Evolutionary conservation across 2,113 vertebrate species (phyloP).

Genomic region (Gadus chalcogrammus): DNA sequence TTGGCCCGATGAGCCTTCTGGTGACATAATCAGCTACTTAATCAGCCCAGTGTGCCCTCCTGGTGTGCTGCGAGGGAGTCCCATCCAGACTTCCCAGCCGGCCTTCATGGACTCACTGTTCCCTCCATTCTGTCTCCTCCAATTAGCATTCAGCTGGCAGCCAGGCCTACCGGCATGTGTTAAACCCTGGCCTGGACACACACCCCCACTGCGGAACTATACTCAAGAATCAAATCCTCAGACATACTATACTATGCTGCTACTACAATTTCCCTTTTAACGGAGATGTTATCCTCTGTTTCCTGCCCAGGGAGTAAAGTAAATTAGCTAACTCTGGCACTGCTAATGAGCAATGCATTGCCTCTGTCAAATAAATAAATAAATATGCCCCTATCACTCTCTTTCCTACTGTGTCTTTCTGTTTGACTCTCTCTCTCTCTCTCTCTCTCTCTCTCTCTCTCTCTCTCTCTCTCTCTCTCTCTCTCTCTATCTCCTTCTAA

Average conservation of each 20-base stretch:
- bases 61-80: conserved; percentile 29
- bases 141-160: conserved; percentile 46
- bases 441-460: conserved; percentile 1
- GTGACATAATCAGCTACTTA: conserved; percentile 50
- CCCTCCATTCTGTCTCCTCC: conserved; percentile 37
- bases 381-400: too few relatives aligned
- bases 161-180: conserved; percentile 36
- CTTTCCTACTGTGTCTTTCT: neutral
- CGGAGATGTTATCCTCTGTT: neutral
- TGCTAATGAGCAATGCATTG: too few relatives aligned
- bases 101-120: conserved; percentile 21
- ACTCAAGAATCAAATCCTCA: conserved; percentile 32
- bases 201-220: neutral
- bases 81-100: conserved; percentile 32
- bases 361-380: too few relatives aligned
- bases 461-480: neutral
- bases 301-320: conserved; percentile 2
- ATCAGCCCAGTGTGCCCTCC: conserved; percentile 54
- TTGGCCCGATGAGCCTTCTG: conserved; percentile 9
- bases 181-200: conserved; percentile 33
- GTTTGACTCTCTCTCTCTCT: neutral
- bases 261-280: conserved; percentile 17
- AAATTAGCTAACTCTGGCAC: neutral
- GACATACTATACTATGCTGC: neutral
- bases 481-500: neutral